phyloP scores from a whole-genome alignment of 2,797 vertebrate genomes.

The Ctenosaura bakeri region DNA sequence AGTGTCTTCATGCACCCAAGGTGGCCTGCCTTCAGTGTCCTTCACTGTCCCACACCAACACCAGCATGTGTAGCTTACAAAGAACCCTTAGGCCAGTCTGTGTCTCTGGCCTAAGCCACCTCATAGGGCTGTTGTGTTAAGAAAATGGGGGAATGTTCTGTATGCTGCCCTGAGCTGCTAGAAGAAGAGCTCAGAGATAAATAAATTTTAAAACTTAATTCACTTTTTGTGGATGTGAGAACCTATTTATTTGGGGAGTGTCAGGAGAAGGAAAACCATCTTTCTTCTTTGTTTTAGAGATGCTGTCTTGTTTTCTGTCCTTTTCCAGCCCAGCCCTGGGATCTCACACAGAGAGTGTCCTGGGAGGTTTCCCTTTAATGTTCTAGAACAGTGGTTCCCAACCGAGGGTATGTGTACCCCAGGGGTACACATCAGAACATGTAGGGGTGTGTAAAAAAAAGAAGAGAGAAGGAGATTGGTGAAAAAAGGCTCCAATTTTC shows the following conservation, averaged over 20 bases:
- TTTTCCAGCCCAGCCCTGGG: background rate
- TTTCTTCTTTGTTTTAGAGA: background rate
- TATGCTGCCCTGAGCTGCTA: background rate
- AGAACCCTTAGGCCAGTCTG: background rate
- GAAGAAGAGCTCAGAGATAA: background rate
- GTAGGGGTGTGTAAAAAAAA: too few relatives aligned
- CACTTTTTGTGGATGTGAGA: background rate
- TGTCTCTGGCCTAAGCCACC: background rate
- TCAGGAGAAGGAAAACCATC: background rate
- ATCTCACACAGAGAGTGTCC: background rate
- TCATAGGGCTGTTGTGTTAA: background rate
- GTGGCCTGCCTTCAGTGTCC: too few relatives aligned
- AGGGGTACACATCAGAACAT: too few relatives aligned
- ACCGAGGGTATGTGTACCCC: too few relatives aligned
- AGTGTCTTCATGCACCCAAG: too few relatives aligned
- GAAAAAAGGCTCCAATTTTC: too few relatives aligned
- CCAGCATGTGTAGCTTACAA: background rate
- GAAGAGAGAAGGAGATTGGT: too few relatives aligned
- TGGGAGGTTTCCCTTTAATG: background rate
- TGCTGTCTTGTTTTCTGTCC: background rate
- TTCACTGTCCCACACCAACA: too few relatives aligned
- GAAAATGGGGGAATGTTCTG: background rate
- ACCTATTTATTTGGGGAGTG: background rate
- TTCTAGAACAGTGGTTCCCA: background rate
- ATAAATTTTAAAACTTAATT: background rate